These are phyloP conservation scores for Tokudaia muenninki DNA, from an alignment of 2,797 vertebrate species.

Conservation along the genomic window DNA sequence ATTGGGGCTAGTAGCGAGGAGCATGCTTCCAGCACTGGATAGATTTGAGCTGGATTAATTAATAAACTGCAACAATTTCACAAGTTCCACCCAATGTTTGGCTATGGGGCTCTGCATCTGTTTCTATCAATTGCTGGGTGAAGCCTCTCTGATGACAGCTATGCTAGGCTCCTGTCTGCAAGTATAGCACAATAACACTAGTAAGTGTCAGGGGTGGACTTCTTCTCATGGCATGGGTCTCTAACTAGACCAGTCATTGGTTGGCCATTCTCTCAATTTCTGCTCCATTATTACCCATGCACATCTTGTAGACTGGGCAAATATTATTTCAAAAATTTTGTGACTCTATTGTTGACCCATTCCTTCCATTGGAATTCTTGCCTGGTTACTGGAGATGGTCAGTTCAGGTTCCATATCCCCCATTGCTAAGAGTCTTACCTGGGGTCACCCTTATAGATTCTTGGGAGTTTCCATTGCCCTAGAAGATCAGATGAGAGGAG, in stretches of 20 bases:
- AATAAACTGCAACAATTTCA: neutral
- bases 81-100: neutral
- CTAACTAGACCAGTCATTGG: neutral
- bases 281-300: neutral
- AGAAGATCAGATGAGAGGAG: neutral
- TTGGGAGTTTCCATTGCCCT: neutral
- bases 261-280: neutral
- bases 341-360: neutral
- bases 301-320: neutral
- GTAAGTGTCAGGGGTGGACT: neutral
- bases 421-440: neutral
- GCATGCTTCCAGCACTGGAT: neutral
- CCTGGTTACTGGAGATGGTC: neutral
- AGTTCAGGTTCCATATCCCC: neutral
- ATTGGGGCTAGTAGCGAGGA: neutral
- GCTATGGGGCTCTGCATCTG: neutral
- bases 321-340: neutral
- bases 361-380: neutral
- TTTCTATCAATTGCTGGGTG: neutral
- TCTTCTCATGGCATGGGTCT: neutral
- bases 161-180: neutral
- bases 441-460: neutral
- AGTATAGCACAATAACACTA: neutral
- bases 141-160: neutral
- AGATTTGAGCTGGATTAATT: neutral